Evolutionary conservation across 2,797 vertebrate species (phyloP), one percentile per base, ranked within the genome.

Genomic region (Sebastiscus albofasciatus): DNA sequence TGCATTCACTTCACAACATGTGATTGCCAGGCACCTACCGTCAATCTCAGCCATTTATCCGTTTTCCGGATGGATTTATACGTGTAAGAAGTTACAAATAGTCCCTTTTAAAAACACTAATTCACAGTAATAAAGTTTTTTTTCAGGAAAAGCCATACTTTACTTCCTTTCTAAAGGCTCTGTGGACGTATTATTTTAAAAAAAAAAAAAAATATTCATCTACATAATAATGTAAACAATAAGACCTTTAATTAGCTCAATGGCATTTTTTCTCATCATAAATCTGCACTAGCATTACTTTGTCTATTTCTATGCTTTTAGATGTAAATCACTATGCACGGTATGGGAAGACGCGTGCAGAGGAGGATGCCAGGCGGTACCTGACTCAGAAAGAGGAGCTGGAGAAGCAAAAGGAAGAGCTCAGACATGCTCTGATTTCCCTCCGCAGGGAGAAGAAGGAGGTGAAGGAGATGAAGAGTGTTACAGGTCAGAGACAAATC

Each of bases 321-420:
- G 99, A 96, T 89, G 97, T 97, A 70, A 98, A 98, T 92, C 97
- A 98, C 75, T 99, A 97, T 60, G 95, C 75, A 3, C 97, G 96
- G 75, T 99, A 99, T 0, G 99, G 99, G 61, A 99, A 99, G 94
- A 99, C 96, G 2, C 95, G 99, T 36, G 99, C 99, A 0, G 98
- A 99, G 87, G 98, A 99, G 85, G 99, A 99, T 0, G 98, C 99
- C 72, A 94, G 96, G 54, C 93, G 94, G 0, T 99, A 97, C 94
- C 94, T 98, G 82, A 94, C 90, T 0, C 96, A 99, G 90, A 98
- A 99, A 80, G 98, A 98, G 89, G 96, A 96, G 86, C 93, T 99
- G 84, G 98, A 99, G 91, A 97, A 96, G 80, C 96, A 98, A 90
- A 99, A 98, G 75, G 96, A 97, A 6, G 93, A 86, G 0, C 97